Conservation (phyloP, 1,140 invertebrate genomes). For the Diuraphis noxia region DNA sequence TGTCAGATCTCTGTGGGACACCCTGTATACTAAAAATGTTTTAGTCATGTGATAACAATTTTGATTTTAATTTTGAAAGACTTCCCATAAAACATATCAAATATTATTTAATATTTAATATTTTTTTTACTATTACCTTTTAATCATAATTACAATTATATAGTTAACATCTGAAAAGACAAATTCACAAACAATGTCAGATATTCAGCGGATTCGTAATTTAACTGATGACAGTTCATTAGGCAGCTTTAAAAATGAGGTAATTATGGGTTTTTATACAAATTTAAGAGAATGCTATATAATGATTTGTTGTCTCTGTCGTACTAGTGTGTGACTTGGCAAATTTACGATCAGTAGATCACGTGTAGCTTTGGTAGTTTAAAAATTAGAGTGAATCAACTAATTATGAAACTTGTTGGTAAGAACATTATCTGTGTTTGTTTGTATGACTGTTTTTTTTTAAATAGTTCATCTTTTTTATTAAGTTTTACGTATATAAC, state of each 20-base stretch:
- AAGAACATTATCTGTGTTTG: too few relatives aligned
- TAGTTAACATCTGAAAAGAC: conserved; percentile 27
- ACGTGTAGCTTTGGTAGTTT: too few relatives aligned
- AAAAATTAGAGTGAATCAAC: too few relatives aligned
- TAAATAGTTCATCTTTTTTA: too few relatives aligned
- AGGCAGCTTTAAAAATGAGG: conserved; percentile 73
- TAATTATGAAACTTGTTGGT: too few relatives aligned
- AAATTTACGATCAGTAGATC: too few relatives aligned
- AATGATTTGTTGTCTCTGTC: too few relatives aligned
- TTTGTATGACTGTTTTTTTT: too few relatives aligned
- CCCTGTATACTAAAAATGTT: neutral
- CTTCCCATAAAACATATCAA: neutral
- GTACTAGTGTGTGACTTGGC: too few relatives aligned
- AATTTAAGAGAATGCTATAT: too few relatives aligned
- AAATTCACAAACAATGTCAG: conserved; percentile 40
- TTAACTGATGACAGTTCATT: conserved; percentile 73
- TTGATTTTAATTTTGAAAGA: neutral
- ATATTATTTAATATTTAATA: neutral
- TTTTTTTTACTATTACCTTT: neutral
- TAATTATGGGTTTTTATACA: conserved; percentile 59
- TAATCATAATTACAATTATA: neutral
- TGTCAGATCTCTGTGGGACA: too few relatives aligned
- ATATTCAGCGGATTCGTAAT: conserved; percentile 63
- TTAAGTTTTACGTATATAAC: too few relatives aligned
- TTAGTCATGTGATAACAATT: neutral